Evolutionary conservation across 2,113 vertebrate genomes (phyloP).

Genomic region (Sitta europaea): DNA sequence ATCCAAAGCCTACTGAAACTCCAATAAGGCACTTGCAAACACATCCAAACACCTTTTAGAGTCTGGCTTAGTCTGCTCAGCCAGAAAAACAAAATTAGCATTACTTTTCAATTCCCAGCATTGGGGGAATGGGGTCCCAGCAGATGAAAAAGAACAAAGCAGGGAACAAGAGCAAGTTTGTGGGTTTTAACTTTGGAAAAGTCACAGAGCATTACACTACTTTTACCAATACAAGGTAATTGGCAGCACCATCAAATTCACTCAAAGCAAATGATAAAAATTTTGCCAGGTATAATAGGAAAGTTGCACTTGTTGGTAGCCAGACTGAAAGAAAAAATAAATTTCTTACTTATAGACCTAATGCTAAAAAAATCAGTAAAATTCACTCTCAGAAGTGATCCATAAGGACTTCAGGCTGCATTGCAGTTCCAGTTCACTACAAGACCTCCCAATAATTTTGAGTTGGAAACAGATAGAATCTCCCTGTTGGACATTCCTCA

Average conservation of each 20-base stretch:
- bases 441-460: not conserved
- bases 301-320: not conserved
- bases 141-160: not conserved
- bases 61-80: not conserved
- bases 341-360: not conserved
- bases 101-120: not conserved
- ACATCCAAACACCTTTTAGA: not conserved
- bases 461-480: not conserved
- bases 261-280: not conserved
- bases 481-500: not conserved
- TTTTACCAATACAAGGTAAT: not conserved
- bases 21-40: not conserved
- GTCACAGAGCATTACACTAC: not conserved
- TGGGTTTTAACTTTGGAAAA: not conserved
- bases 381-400: not conserved
- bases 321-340: not conserved
- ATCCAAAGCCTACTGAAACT: not conserved
- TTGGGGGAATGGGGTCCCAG: not conserved
- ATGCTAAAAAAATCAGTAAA: not conserved
- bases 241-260: not conserved
- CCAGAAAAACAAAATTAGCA: not conserved
- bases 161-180: not conserved
- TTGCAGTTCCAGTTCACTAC: not conserved
- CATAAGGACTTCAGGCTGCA: not conserved
- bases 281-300: not conserved